Evolutionary conservation across 2,888 invertebrate genomes (phyloP).

Genomic region (Cacoxenus indagator): DNA sequence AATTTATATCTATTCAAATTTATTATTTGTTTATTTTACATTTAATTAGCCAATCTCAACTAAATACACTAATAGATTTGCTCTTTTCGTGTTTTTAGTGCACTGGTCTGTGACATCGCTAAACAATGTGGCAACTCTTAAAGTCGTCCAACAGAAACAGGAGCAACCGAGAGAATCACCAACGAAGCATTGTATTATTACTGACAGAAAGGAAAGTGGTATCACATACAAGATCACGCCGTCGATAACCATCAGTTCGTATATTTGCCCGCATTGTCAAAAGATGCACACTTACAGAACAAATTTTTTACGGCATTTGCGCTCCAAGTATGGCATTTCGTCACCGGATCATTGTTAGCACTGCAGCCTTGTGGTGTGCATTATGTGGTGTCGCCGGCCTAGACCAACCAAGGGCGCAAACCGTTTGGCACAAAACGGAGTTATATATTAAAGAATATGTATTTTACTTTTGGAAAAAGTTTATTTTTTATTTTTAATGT

Average conservation of each 20-base stretch:
- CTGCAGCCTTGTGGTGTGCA: slow-evolving; percentile 72
- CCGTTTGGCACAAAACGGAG: no score
- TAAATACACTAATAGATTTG: no score
- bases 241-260: slow-evolving; percentile 32
- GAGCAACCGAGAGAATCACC: slow-evolving; percentile 26
- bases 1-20: no score
- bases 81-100: slow-evolving; percentile 42
- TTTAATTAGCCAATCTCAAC: no score
- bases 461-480: neutral
- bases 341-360: slow-evolving; percentile 74
- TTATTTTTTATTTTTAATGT: no score
- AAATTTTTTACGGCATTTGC: slow-evolving; percentile 74
- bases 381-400: slow-evolving; percentile 18
- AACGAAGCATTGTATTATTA: no score
- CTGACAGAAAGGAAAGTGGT: no score
- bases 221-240: neutral
- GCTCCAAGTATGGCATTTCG: slow-evolving; percentile 74
- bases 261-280: slow-evolving; percentile 73
- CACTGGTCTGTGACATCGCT: slow-evolving; percentile 68
- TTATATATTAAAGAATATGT: no score
- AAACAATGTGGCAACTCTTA: slow-evolving; percentile 57
- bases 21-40: no score
- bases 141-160: slow-evolving; percentile 41
- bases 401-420: no score
- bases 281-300: slow-evolving; percentile 75